Evolutionary conservation across 92 coral and sea anemone genomes (phyloP), one percentile per base, ranked within the genome.

Genomic region (Epizoanthus illoricatus): DNA sequence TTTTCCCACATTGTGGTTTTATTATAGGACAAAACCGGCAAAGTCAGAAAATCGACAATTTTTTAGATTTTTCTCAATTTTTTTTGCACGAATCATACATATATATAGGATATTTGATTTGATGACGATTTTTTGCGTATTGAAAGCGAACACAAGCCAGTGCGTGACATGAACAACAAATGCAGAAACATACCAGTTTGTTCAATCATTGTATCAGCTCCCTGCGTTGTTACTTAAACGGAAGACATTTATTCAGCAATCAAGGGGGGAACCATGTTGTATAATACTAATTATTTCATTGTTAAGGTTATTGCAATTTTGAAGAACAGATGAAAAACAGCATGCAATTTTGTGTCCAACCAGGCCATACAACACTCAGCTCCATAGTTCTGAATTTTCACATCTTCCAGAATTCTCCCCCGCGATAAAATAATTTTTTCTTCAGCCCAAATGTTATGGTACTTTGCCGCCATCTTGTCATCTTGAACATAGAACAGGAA

Each of bases 271-370:
- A 43, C 49, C 52, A 60, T 54, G 20, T 57, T 43, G 4, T 18
- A 76, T n/a, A 10, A 42, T 42, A 36, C 19, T 19, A 62, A 78
- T 78, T 63, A 57, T 2, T 62, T 36, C 63, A n/a, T 63, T 78
- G 47, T 64, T 63, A 42, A n/a, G 21, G 43, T 78, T 19, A 78
- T 78, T 78, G 59, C 60, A 64, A 59, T 78, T 78, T 63, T 63
- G 71, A 62, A 45, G 71, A 78, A 33, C 61, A 62, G 60, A 78
- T 64, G 18, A 63, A 78, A 52, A 78, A 78, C 28, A 3, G 43
- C 49, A 63, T 78, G 61, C 43, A 78, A 63, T 18, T 19, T 63
- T 78, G 71, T 57, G 49, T 70, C 82, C 82, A 78, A 78, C 71
- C 60, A 78, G 42, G 71, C 58, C 52, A 64, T 10, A 63, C 19